Conservation (phyloP, 2,113 vertebrate genomes). For the Epinephelus fuscoguttatus region DNA sequence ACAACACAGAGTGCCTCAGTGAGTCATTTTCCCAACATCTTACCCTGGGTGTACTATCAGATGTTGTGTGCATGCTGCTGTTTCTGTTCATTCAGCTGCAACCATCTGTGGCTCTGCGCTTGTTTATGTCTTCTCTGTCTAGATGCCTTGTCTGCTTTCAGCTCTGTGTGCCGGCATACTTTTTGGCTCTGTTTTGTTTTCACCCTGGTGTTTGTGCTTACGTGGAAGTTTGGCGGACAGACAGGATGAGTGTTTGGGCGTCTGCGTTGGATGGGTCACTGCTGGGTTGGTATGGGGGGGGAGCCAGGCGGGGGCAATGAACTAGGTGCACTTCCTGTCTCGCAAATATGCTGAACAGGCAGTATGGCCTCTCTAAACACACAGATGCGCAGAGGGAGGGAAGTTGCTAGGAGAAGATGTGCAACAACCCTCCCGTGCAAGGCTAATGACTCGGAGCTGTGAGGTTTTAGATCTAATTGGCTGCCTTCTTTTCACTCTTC, state of each 20-base stretch:
- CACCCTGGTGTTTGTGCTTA: constrained; percentile 1
- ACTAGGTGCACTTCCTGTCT: constrained; percentile 27
- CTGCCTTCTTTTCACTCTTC: constrained; percentile 44
- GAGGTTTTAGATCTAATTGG: constrained; percentile 50
- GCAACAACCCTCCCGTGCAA: constrained; percentile 13
- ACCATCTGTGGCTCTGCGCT: constrained; percentile 46
- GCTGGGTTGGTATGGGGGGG: constrained; percentile 1
- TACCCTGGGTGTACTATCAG: constrained; percentile 22
- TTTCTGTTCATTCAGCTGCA: constrained; percentile 46
- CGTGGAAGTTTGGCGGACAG: constrained; percentile 20
- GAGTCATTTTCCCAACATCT: constrained; percentile 52
- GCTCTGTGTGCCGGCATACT: background rate
- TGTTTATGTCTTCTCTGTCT: constrained; percentile 30
- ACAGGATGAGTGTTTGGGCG: constrained; percentile 2
- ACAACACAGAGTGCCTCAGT: constrained; percentile 24
- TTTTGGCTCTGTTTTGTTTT: constrained; percentile 15
- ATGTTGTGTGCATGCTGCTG: constrained; percentile 33
- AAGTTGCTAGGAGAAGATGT: constrained; percentile 48
- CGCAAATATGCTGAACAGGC: constrained; percentile 67
- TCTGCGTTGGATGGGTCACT: constrained; percentile 1
- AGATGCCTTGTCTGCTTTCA: constrained; percentile 3
- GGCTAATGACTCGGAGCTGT: constrained; percentile 46
- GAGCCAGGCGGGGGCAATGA: constrained; percentile 18
- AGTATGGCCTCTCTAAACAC: constrained; percentile 35
- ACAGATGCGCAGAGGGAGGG: constrained; percentile 23